A percentile compares a stretch with the other conserved stretches of the same genome.
Conservation (phyloP, 2,797 vertebrate genomes). For the Typhlichthys subterraneus region DNA sequence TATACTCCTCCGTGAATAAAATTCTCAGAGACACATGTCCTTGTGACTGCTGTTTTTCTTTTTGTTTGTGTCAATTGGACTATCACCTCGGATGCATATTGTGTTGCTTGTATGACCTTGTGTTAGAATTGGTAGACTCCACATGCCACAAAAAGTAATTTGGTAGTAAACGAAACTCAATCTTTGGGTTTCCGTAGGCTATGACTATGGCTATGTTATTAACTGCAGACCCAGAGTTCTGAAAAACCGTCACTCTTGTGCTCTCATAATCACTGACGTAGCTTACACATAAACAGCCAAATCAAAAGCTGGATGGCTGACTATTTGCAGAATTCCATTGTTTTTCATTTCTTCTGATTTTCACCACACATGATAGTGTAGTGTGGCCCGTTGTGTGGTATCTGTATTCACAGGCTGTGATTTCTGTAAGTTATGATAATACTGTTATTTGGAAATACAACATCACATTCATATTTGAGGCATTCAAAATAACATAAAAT, state of each 20-base stretch:
- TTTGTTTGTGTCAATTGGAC: slow-evolving; percentile 53
- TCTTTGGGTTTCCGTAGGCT: slow-evolving; percentile 6
- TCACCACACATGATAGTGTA: slow-evolving; percentile 6
- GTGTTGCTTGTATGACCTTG: slow-evolving; percentile 27
- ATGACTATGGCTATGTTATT: too few relatives aligned
- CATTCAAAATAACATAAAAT: slow-evolving; percentile 16
- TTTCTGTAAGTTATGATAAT: slow-evolving; percentile 12
- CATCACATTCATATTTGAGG: slow-evolving; percentile 41
- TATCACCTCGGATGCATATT: slow-evolving; percentile 52
- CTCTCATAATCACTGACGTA: too few relatives aligned
- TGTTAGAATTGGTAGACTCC: too few relatives aligned
- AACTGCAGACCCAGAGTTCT: too few relatives aligned
- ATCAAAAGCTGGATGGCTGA: too few relatives aligned
- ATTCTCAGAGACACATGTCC: slow-evolving; percentile 69
- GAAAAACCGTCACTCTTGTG: too few relatives aligned
- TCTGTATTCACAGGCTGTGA: slow-evolving; percentile 29
- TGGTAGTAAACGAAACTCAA: slow-evolving; percentile 30
- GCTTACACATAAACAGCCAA: too few relatives aligned
- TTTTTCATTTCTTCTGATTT: too few relatives aligned
- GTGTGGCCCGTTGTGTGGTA: slow-evolving; percentile 24
- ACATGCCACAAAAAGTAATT: slow-evolving; percentile 29
- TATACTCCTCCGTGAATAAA: slow-evolving; percentile 71
- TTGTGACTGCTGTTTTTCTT: slow-evolving; percentile 64
- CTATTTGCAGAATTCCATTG: too few relatives aligned
- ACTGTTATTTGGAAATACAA: slow-evolving; percentile 45